Evolutionary conservation across 2,797 vertebrate species (phyloP), one percentile per base, ranked within the genome.

Genomic region (Mormyrops attenuatus): DNA sequence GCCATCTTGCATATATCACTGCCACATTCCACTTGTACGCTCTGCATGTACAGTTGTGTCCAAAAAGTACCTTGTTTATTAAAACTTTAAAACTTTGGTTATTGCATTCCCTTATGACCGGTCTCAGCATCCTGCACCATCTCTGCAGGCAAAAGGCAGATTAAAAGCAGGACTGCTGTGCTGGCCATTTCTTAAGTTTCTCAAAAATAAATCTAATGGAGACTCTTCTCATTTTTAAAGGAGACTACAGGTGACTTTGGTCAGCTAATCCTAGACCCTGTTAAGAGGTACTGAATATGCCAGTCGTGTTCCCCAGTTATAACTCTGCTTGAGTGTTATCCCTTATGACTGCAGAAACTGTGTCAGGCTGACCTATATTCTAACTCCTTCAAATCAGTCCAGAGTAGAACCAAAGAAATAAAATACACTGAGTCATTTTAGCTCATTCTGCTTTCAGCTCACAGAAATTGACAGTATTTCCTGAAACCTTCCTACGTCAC

Each of bases 311-410:
- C 84, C 47, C 11, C 47, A 15, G 49, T 86, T 52, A 6, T 30
- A 53, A 86, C 41, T 44, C 7, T 44, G 69, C 84, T 52, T 85
- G 20, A 85, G 47, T 30, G 50, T 26, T 30, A 86, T 86, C 22
- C 50, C 84, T 53, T 52, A 86, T 86, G 84, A 86, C 50, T 86
- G 22, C 49, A 52, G 47, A 52, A 86, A 86, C 84, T 86, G 84
- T 86, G 84, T 86, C 84, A 86, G 52, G 84, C 84, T 86, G 84
- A 53, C 49, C 82, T 52, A 86, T 53, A 86, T 86, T 86, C 50
- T 30, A 86, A 30, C 22, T 86, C 84, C 47, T 53, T 50, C 82
- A 49, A 47, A 50, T 47, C 26, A 49, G 44, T 85, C 9, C 17
- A 13, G n/a, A 50, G 17, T 26, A 47, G 82, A 47, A 50, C 11